A percentile compares a stretch with the other conserved stretches of the same genome.
Evolutionary conservation across 1,140 invertebrate species (phyloP).

Genomic region (Scaptomyza hsui): DNA sequence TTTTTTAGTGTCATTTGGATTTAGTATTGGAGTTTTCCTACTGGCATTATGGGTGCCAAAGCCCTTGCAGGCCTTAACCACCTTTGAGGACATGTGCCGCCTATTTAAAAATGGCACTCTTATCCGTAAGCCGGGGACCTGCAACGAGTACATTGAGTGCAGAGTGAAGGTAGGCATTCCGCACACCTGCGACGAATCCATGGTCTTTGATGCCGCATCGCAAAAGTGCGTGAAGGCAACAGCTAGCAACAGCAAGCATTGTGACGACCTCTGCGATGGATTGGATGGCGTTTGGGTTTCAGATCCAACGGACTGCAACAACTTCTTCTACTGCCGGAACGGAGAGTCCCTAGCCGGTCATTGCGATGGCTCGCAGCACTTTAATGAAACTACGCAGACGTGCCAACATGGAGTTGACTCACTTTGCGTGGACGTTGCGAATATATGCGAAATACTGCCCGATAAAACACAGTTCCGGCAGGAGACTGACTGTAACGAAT

Average conservation of each 20-base stretch:
- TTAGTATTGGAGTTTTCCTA: conserved; percentile 13
- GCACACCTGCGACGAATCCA: conserved; percentile 21
- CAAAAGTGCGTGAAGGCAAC: conserved; percentile 41
- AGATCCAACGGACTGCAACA: conserved; percentile 64
- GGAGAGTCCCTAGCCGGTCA: conserved; percentile 34
- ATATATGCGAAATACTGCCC: conserved; percentile 68
- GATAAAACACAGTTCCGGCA: conserved; percentile 50
- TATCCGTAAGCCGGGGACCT: conserved; percentile 60
- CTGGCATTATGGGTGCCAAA: conserved; percentile 23
- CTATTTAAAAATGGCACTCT: conserved; percentile 60
- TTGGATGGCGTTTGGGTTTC: conserved; percentile 49
- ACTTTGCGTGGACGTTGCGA: conserved; percentile 59
- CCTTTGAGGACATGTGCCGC: conserved; percentile 59
- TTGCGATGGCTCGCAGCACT: conserved; percentile 51
- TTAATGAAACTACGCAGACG: conserved; percentile 49
- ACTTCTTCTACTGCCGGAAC: conserved; percentile 60
- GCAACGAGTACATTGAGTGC: conserved; percentile 69
- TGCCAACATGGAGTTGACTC: conserved; percentile 53
- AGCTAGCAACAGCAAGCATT: conserved; percentile 36
- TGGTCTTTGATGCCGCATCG: conserved; percentile 39
- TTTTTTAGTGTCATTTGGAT: conserved; percentile 21
- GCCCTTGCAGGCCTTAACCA: conserved; percentile 2
- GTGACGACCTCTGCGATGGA: conserved; percentile 64
- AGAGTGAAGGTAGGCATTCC: conserved; percentile 18
- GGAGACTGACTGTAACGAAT: conserved; percentile 59